Evolutionary conservation across 2,797 vertebrate genomes (phyloP), one percentile per base, ranked within the genome.

Genomic region (Xiphophorus birchmanni): DNA sequence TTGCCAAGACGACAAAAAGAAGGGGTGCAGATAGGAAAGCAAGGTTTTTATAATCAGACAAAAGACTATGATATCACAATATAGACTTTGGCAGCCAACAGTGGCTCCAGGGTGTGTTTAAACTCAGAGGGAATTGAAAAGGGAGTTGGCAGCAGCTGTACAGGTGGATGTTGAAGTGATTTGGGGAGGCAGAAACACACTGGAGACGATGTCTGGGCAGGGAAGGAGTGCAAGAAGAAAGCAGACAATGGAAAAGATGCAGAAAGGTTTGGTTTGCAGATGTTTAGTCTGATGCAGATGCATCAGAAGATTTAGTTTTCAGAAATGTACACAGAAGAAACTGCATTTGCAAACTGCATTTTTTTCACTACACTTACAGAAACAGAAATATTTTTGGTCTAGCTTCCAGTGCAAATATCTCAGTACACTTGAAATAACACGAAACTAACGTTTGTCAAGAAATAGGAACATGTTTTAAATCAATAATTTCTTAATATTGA

Each of bases 141-240:
- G 67, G 23, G 78, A 71, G 26, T 17, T 35, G 50, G 75, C 76
- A 74, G 71, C 44, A 67, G 47, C 52, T 58, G 75, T 15, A 6
- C 44, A 78, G 77, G 80, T 77, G 50, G 82, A 75, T 26, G 80
- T 77, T 77, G 74, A 78, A 56, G 80, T 58, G 71, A 75, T 72
- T 50, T 42, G 21, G 73, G 52, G 15, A 80, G 60, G 50, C 50
- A 44, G 26, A 73, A 72, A 47, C 50, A 67, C 73, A 26, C 35
- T 0, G 23, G 35, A 69, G 73, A 79, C 29, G 1, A 47, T 2
- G 6, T 72, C 65, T 40, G 74, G 71, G 63, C 52, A 29, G 42
- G 32, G 54, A 56, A 48, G 6, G n/a, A 32, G 29, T 15, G 29
- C 23, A 23, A 50, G 60, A 69, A 77, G 47, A 69, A 40, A 52